Conservation (phyloP, 2,888 invertebrate species). For the Allolobophora icterica region DNA sequence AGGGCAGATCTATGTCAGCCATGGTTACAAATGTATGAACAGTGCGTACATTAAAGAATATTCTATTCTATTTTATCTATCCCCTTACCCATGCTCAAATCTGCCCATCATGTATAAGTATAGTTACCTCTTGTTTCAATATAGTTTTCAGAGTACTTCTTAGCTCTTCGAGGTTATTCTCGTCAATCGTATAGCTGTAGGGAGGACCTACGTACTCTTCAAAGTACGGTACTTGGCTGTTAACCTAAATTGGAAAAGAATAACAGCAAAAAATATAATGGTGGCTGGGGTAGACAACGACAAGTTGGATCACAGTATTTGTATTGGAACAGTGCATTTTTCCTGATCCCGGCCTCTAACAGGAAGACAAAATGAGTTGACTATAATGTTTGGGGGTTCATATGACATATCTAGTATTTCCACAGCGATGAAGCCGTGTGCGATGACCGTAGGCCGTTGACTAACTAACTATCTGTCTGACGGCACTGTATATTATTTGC, state of each 20-base stretch:
- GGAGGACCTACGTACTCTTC: conserved; percentile 45
- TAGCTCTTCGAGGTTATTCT: conserved; percentile 28
- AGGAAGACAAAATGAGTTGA: background rate
- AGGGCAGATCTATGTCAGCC: too few species aligned
- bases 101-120: too few species aligned
- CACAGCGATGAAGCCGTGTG: too few species aligned
- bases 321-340: background rate
- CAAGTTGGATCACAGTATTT: background rate
- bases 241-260: conserved; percentile 39
- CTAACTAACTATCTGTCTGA: too few species aligned
- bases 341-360: background rate
- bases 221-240: conserved; percentile 46
- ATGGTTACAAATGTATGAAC: too few species aligned
- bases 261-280: background rate
- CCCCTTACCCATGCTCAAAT: too few species aligned
- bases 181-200: conserved; percentile 41
- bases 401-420: too few species aligned
- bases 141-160: conserved; percentile 8
- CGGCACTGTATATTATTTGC: too few species aligned
- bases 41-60: too few species aligned
- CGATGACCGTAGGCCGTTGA: too few species aligned
- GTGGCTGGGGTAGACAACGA: background rate
- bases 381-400: too few species aligned
- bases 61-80: too few species aligned
- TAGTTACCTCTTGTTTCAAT: background rate